Evolutionary conservation across 64 coral and sea anemone species (phyloP), one percentile per base, ranked within the genome.

Genomic region (Actinia tenebrosa): DNA sequence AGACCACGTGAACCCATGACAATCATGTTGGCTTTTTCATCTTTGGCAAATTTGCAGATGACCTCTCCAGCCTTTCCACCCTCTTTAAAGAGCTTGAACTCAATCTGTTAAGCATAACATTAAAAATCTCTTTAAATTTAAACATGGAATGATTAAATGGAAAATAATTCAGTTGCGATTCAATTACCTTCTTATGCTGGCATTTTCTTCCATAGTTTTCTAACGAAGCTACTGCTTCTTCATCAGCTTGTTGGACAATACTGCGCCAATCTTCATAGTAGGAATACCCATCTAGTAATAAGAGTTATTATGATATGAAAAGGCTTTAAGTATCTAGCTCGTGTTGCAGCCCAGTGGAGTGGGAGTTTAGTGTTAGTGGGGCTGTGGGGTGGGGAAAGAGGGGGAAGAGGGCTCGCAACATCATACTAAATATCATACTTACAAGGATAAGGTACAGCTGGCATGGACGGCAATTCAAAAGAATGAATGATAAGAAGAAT

Each of bases 361-460:
- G 30, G 30, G 30, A 37, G 30, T 37, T 37, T 37, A 37, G 30
- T 37, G 30, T 37, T 37, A 37, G 30, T 37, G 30, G 30, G 30
- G 30, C 30, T 37, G 30, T 37, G 30, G 30, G 30, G 30, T 37
- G 30, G 30, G 30, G 30, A 37, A 37, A 37, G 30, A 37, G 30
- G 30, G 30, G 30, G 30, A 37, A 37, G 30, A 37, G 30, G 30
- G 30, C 30, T 37, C 30, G 30, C 30, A 37, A 37, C 30, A 37
- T 37, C 30, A 37, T 37, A 37, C 30, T 37, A 37, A 50, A 50
- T 50, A 50, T 50, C 47, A 50, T 91, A 98, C 95, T 94, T 83
- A 98, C 95, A 98, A 46, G 95, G 95, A 75, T 94, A 98, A 46
- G 95, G 92, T 55, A 92, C 95, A 1, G 95, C 92, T 53, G 95